Evolutionary conservation across 2,888 invertebrate genomes (phyloP).

Genomic region (Xestia c-nigrum): DNA sequence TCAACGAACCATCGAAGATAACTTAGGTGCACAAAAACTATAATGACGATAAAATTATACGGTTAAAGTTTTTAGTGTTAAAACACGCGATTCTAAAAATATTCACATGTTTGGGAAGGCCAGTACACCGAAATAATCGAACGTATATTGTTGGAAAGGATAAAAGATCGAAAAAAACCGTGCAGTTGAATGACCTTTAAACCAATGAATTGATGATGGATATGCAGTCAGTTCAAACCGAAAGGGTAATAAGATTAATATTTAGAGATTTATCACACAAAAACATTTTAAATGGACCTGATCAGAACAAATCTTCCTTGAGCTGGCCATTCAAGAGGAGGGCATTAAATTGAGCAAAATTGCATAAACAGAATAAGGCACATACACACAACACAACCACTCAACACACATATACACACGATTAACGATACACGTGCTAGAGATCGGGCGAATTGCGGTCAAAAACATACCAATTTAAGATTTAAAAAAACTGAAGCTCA

Average conservation of each 20-base stretch:
- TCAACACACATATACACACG: too few relatives aligned
- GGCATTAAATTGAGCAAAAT: too few relatives aligned
- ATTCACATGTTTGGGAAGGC: background rate
- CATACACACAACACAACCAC: too few relatives aligned
- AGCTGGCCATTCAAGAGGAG: background rate
- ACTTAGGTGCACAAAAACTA: slow-evolving; percentile 10
- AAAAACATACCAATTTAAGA: too few relatives aligned
- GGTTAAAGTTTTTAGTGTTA: background rate
- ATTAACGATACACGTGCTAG: too few relatives aligned
- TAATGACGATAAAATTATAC: slow-evolving; percentile 2
- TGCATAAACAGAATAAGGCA: too few relatives aligned
- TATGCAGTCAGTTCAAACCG: background rate
- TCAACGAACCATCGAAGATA: slow-evolving; percentile 26
- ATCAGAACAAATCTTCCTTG: slow-evolving; percentile 6
- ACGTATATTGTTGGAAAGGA: background rate
- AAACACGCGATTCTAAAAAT: slow-evolving; percentile 24
- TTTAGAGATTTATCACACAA: slow-evolving; percentile 9
- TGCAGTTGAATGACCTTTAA: slow-evolving; percentile 3
- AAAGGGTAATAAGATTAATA: slow-evolving; percentile 1
- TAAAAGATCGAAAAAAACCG: slow-evolving; percentile 1
- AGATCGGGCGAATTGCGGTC: too few relatives aligned
- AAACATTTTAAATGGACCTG: background rate
- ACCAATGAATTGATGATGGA: slow-evolving; percentile 4
- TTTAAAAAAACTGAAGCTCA: background rate
- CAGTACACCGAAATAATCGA: slow-evolving; percentile 11